Conservation (phyloP, 2,888 invertebrate species). For the Priocnemis perturbator region DNA sequence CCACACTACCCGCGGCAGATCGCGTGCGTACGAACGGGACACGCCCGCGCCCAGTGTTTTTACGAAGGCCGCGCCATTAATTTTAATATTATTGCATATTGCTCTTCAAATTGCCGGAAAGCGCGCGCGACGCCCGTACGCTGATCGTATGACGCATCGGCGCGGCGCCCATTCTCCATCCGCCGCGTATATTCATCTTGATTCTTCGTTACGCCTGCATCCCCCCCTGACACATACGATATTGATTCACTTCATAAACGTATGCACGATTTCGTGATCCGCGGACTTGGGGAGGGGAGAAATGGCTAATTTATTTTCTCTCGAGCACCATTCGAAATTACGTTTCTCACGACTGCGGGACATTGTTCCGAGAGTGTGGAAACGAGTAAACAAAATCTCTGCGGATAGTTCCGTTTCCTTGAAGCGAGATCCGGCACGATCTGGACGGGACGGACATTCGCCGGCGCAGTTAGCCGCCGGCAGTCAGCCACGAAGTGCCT, state of each 20-base stretch:
- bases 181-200: conserved; percentile 53
- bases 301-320: too few species aligned
- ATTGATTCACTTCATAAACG: conserved; percentile 49
- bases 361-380: too few species aligned
- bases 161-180: conserved; percentile 27
- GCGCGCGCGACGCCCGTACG: conserved; percentile 47
- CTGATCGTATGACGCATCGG: conserved; percentile 47
- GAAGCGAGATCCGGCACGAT: too few species aligned
- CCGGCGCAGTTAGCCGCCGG: conserved; percentile 41
- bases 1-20: conserved; percentile 1
- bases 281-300: too few species aligned
- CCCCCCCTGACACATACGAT: conserved; percentile 37
- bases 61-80: conserved; percentile 58
- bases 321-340: too few species aligned
- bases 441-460: conserved; percentile 52
- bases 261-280: background rate
- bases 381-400: too few species aligned
- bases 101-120: conserved; percentile 62
- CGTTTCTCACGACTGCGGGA: too few species aligned
- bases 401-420: too few species aligned
- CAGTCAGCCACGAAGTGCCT: conserved; percentile 60
- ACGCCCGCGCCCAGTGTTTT: conserved; percentile 45
- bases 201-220: conserved; percentile 43
- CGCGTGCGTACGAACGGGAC: conserved; percentile 22
- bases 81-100: conserved; percentile 68